A percentile compares a stretch with the other conserved stretches of the same genome.
Evolutionary conservation across 2,888 invertebrate species (phyloP).

Genomic region (Allophyes oxyacanthae): DNA sequence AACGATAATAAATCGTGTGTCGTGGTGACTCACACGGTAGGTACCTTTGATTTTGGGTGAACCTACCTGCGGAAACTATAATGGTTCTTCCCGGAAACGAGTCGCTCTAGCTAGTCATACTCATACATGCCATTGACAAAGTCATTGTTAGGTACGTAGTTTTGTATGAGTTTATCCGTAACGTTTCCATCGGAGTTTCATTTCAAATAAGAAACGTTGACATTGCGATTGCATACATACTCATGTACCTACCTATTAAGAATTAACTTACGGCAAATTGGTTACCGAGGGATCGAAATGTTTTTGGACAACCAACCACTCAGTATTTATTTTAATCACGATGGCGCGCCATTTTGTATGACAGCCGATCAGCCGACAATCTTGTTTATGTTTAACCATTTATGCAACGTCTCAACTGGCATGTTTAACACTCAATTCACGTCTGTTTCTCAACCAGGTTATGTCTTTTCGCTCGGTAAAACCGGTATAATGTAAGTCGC

Average conservation of each 20-base stretch:
- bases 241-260: too few relatives aligned
- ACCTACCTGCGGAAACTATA: slow-evolving; percentile 49
- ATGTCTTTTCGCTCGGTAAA: slow-evolving; percentile 75
- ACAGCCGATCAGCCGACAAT: slow-evolving; percentile 65
- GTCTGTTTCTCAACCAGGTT: slow-evolving; percentile 78
- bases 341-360: slow-evolving; percentile 54
- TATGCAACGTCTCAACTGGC: slow-evolving; percentile 75
- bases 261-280: slow-evolving; percentile 19
- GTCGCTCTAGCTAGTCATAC: slow-evolving; percentile 46
- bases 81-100: slow-evolving; percentile 67
- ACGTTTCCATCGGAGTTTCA: slow-evolving; percentile 12
- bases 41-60: slow-evolving; percentile 32
- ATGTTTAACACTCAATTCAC: slow-evolving; percentile 82
- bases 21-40: slow-evolving; percentile 36
- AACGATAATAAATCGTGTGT: slow-evolving; percentile 16
- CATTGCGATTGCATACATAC: slow-evolving; percentile 16
- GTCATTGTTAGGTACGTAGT: slow-evolving; percentile 57
- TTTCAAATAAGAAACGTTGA: slow-evolving; percentile 8
- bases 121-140: slow-evolving; percentile 55
- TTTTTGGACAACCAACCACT: slow-evolving; percentile 22
- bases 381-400: slow-evolving; percentile 70
- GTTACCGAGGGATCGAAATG: slow-evolving; percentile 8
- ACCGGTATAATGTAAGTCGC: slow-evolving; percentile 71
- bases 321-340: slow-evolving; percentile 52
- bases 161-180: slow-evolving; percentile 1